Conservation (phyloP, 2,797 vertebrate species). For the Anabas testudineus region DNA sequence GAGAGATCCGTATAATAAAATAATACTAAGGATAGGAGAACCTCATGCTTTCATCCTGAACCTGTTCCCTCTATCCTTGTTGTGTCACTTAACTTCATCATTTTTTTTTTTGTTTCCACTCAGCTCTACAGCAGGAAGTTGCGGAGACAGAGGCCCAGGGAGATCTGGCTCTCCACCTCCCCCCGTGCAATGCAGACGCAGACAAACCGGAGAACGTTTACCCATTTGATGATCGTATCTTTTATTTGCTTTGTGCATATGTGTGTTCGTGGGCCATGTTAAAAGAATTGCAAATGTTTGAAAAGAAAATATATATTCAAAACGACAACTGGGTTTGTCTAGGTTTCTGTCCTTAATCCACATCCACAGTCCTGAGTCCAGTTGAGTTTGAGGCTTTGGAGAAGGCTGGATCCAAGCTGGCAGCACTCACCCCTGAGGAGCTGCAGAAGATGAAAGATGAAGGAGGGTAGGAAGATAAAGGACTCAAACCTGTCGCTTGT, state of each 20-base stretch:
- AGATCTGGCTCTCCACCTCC: constrained; percentile 84
- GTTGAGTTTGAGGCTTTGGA: constrained; percentile 86
- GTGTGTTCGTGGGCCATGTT: neutral
- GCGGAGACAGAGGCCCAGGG: constrained; percentile 80
- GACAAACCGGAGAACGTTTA: constrained; percentile 89
- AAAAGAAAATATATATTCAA: neutral
- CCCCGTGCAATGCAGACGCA: constrained; percentile 86
- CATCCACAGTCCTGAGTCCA: constrained; percentile 86
- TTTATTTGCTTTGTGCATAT: constrained; percentile 59
- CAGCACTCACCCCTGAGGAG: constrained; percentile 83
- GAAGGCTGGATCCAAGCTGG: constrained; percentile 83
- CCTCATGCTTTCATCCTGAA: too few relatives aligned
- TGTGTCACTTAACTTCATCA: too few relatives aligned
- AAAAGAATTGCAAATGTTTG: too few relatives aligned
- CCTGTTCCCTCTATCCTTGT: too few relatives aligned
- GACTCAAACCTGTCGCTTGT: neutral
- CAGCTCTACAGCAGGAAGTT: constrained; percentile 89
- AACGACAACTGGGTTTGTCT: neutral
- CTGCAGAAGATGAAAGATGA: constrained; percentile 85
- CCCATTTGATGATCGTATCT: constrained; percentile 91
- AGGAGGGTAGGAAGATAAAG: constrained; percentile 78
- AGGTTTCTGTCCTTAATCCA: constrained; percentile 47
- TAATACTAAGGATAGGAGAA: too few relatives aligned
- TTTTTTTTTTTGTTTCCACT: neutral
- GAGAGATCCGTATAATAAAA: neutral